These are phyloP conservation scores for Vombatus ursinus DNA, from an alignment of 2,113 vertebrate species.

Conservation along the genomic window DNA sequence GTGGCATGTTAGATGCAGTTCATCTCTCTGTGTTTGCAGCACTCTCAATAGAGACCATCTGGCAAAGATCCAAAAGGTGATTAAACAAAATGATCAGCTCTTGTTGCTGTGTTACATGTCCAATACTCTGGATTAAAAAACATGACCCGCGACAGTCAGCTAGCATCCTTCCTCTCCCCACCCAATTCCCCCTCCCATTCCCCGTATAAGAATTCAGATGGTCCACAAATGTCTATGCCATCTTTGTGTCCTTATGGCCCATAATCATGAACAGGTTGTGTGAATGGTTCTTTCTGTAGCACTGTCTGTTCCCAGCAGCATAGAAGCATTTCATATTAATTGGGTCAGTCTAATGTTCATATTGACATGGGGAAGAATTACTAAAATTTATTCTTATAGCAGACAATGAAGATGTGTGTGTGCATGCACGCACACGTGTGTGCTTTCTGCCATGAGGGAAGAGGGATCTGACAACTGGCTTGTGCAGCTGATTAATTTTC, in stretches of 20 bases:
- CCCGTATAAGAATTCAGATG: slow-evolving; percentile 86
- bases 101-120: slow-evolving; percentile 92
- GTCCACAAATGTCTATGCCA: slow-evolving; percentile 87
- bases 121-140: slow-evolving; percentile 92
- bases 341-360: slow-evolving; percentile 93
- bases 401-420: slow-evolving; percentile 86
- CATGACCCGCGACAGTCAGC: slow-evolving; percentile 88
- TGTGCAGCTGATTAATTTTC: slow-evolving; percentile 82
- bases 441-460: slow-evolving; percentile 86
- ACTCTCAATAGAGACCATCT: slow-evolving; percentile 94
- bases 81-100: slow-evolving; percentile 99
- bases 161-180: slow-evolving; percentile 75
- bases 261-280: slow-evolving; percentile 93
- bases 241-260: slow-evolving; percentile 92
- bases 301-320: slow-evolving; percentile 87
- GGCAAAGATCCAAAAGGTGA: slow-evolving; percentile 98
- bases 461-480: slow-evolving; percentile 84
- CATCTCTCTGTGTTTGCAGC: slow-evolving; percentile 89
- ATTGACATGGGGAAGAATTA: slow-evolving; percentile 93
- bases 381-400: slow-evolving; percentile 91
- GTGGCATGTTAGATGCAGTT: slow-evolving; percentile 93
- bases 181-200: slow-evolving; percentile 58
- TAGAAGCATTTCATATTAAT: slow-evolving; percentile 91
- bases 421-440: slow-evolving; percentile 16
- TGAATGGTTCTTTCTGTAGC: slow-evolving; percentile 87